phyloP scores from a whole-genome alignment of 1,140 invertebrate genomes.

The Maconellicoccus hirsutus region DNA sequence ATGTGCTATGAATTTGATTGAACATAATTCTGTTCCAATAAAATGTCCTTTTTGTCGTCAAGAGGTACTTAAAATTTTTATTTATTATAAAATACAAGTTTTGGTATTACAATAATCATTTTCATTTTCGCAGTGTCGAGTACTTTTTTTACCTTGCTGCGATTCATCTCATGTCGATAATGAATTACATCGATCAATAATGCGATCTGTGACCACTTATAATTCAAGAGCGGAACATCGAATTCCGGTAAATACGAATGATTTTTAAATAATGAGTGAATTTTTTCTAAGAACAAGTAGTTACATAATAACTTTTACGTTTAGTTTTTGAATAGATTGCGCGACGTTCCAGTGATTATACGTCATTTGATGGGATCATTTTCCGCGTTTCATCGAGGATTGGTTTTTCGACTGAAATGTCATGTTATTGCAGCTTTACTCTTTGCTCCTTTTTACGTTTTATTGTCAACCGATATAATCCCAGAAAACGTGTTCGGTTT shows the following conservation, averaged over 20 bases:
- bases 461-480: neutral
- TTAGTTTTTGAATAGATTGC: neutral
- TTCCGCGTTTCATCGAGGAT: neutral
- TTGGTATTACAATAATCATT: neutral
- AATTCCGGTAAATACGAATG: neutral
- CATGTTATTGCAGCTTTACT: neutral
- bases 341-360: neutral
- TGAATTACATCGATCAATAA: neutral
- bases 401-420: slow-evolving; percentile 13
- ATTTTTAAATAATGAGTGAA: neutral
- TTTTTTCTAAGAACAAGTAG: neutral
- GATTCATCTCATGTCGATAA: neutral
- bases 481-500: neutral
- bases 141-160: neutral
- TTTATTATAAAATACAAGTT: neutral
- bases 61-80: neutral
- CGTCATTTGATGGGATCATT: slow-evolving; percentile 4
- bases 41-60: slow-evolving; percentile 11
- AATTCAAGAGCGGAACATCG: neutral
- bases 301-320: neutral
- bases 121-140: neutral
- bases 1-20: slow-evolving; percentile 12
- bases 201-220: neutral
- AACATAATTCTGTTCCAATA: slow-evolving; percentile 12
- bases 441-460: neutral